phyloP scores from a whole-genome alignment of 2,888 invertebrate species.

The Galerucella calmariensis region DNA sequence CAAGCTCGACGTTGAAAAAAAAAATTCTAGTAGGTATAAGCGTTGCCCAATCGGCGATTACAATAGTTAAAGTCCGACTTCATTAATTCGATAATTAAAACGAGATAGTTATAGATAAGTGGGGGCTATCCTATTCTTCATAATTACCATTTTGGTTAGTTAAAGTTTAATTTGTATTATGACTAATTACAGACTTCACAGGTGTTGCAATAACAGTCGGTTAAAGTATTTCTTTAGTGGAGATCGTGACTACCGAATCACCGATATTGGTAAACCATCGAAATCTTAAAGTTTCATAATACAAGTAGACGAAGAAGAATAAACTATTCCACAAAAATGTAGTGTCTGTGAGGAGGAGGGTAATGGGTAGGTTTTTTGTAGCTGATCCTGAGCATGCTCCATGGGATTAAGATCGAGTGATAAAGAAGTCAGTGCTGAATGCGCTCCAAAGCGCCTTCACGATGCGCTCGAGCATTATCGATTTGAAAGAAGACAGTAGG shows the following conservation, averaged over 20 bases:
- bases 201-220: conserved; percentile 24
- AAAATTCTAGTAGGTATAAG: conserved; percentile 24
- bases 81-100: conserved; percentile 45
- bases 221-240: background rate
- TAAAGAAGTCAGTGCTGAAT: no score
- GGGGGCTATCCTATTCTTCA: conserved; percentile 37
- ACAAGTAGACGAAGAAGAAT: background rate
- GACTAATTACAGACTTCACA: conserved; percentile 41
- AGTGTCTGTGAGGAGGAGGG: no score
- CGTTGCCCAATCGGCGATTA: conserved; percentile 36
- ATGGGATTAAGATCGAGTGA: no score
- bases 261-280: background rate
- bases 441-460: no score
- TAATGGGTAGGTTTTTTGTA: no score
- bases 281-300: background rate
- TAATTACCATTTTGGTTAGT: conserved; percentile 38
- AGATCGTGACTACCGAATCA: conserved; percentile 4
- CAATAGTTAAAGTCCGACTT: conserved; percentile 34
- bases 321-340: no score
- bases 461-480: no score
- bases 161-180: conserved; percentile 41
- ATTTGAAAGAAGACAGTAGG: no score
- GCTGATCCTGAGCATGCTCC: no score
- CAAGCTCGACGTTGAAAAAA: conserved; percentile 33
- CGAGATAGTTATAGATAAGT: conserved; percentile 41